Evolutionary conservation across 2,797 vertebrate species (phyloP).

Genomic region (Sebastes alutus): DNA sequence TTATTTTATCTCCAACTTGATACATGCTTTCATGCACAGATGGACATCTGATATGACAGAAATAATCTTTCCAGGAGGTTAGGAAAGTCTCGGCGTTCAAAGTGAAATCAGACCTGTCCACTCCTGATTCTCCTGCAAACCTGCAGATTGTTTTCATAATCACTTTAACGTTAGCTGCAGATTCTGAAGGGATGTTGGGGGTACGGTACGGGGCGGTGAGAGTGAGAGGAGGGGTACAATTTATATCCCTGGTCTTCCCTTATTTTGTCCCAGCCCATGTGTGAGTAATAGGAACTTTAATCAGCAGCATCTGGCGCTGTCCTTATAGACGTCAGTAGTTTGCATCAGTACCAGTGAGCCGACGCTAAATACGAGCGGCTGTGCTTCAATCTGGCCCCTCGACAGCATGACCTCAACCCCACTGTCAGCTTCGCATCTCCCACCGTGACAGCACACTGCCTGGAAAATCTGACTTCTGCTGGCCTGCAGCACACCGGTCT

Average conservation of each 20-base stretch:
- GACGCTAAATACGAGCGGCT: slow-evolving; percentile 65
- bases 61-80: slow-evolving; percentile 48
- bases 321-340: slow-evolving; percentile 74
- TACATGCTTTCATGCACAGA: slow-evolving; percentile 33
- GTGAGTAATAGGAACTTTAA: slow-evolving; percentile 80
- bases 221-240: slow-evolving; percentile 15
- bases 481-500: slow-evolving; percentile 37
- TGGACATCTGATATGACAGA: slow-evolving; percentile 37
- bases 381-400: slow-evolving; percentile 57
- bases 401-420: slow-evolving; percentile 79
- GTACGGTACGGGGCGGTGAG: not conserved
- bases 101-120: slow-evolving; percentile 57
- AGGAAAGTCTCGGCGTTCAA: slow-evolving; percentile 42
- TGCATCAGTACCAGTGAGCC: slow-evolving; percentile 71
- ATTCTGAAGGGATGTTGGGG: slow-evolving; percentile 29
- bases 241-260: slow-evolving; percentile 41
- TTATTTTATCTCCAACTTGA: slow-evolving; percentile 23
- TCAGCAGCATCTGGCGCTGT: slow-evolving; percentile 79
- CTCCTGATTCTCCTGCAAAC: slow-evolving; percentile 45
- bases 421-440: slow-evolving; percentile 75
- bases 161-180: slow-evolving; percentile 48
- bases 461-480: slow-evolving; percentile 80
- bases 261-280: slow-evolving; percentile 51
- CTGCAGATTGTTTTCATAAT: slow-evolving; percentile 66
- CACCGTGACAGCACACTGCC: slow-evolving; percentile 67